Conservation (phyloP, 2,797 vertebrate genomes). For the Acanthis flammea region DNA sequence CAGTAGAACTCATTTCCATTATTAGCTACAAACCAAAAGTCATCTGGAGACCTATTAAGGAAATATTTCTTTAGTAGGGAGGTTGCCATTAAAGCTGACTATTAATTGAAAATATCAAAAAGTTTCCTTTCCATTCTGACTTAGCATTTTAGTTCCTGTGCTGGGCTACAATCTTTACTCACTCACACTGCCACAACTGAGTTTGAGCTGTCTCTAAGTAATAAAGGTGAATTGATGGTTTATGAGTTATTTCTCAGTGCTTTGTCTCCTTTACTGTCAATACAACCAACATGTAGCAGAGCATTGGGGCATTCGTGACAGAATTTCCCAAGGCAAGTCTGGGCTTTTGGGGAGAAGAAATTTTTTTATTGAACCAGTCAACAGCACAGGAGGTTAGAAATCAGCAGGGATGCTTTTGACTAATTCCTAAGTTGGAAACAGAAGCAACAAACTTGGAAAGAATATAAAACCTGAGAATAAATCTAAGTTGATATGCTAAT, state of each 20-base stretch:
- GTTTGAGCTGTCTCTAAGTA: neutral
- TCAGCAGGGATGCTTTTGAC: neutral
- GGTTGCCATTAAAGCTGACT: neutral
- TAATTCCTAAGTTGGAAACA: neutral
- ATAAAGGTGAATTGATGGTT: slow-evolving; percentile 22
- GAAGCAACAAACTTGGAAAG: neutral
- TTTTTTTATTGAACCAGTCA: neutral
- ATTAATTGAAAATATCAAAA: neutral
- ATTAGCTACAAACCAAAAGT: neutral
- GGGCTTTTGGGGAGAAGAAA: neutral
- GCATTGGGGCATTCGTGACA: neutral
- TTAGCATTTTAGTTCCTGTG: neutral
- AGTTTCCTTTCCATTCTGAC: neutral
- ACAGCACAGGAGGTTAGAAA: neutral
- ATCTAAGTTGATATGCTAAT: neutral
- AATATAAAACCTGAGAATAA: neutral
- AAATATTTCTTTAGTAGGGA: neutral
- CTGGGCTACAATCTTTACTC: neutral
- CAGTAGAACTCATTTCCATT: neutral
- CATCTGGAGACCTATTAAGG: neutral
- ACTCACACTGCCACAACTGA: neutral
- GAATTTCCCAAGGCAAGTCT: neutral
- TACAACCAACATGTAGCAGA: neutral
- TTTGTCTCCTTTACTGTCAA: slow-evolving; percentile 43
- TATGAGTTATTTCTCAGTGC: slow-evolving; percentile 30